Conservation (phyloP, 2,888 invertebrate species). For the Tipula confusa region DNA sequence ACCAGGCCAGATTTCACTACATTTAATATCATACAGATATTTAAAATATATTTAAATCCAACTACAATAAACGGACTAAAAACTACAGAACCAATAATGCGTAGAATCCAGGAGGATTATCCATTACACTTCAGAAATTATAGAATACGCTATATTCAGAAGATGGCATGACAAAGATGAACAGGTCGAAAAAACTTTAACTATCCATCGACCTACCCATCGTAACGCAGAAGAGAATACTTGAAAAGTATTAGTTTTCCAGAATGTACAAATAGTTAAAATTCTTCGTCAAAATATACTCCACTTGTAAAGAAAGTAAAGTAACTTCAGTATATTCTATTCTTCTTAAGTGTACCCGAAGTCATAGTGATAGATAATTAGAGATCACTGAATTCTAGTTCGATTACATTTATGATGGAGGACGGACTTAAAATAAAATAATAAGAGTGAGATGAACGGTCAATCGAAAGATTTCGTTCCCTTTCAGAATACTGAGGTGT, state of each 20-base stretch:
- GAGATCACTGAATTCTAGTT: constrained; percentile 35
- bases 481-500: constrained; percentile 36
- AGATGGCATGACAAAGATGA: constrained; percentile 5
- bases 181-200: constrained; percentile 33
- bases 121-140: constrained; percentile 33
- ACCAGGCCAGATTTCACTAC: too few relatives aligned
- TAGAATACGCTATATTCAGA: constrained; percentile 33
- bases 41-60: too few relatives aligned
- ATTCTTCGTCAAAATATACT: not conserved
- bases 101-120: constrained; percentile 34
- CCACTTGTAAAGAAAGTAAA: not conserved
- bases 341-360: constrained; percentile 35
- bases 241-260: constrained; percentile 34
- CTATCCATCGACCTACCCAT: constrained; percentile 34
- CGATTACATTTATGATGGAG: constrained; percentile 35
- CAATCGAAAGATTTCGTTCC: constrained; percentile 37
- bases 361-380: constrained; percentile 37
- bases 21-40: too few relatives aligned
- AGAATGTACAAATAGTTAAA: constrained; percentile 27
- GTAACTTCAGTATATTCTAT: constrained; percentile 35
- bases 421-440: constrained; percentile 35
- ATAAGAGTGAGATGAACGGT: constrained; percentile 36
- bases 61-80: not conserved
- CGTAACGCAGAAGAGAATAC: constrained; percentile 34
- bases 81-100: constrained; percentile 31